Evolutionary conservation across 2,113 vertebrate genomes (phyloP).

Genomic region (Nerophis lumbriciformis): DNA sequence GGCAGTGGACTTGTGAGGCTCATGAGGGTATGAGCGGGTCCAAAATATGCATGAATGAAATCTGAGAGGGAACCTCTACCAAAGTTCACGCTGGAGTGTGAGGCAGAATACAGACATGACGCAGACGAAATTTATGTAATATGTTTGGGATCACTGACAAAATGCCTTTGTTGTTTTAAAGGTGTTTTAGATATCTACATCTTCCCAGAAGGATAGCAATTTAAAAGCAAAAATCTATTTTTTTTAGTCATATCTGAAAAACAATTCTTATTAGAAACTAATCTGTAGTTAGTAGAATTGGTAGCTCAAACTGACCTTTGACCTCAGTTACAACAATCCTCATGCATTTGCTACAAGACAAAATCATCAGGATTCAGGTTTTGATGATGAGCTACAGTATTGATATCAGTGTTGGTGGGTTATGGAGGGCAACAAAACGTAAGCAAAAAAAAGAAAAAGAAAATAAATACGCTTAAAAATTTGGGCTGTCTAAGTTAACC

Average conservation of each 20-base stretch:
- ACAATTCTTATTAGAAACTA: no score
- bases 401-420: no score
- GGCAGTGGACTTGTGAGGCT: not conserved
- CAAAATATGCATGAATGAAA: slow-evolving; percentile 19
- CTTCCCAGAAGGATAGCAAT: not conserved
- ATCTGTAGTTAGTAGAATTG: not conserved
- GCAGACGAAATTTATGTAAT: not conserved
- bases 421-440: no score
- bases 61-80: slow-evolving; percentile 3
- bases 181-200: not conserved
- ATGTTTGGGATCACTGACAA: not conserved
- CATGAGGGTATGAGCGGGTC: not conserved
- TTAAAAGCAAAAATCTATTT: not conserved
- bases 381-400: not conserved
- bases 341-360: not conserved
- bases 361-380: not conserved
- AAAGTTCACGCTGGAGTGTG: slow-evolving; percentile 3
- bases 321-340: not conserved
- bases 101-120: slow-evolving; percentile 17
- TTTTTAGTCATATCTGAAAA: not conserved
- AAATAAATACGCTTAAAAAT: no score
- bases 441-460: no score
- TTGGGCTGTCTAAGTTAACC: not conserved
- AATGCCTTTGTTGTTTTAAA: not conserved
- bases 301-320: not conserved